Percentiles rank a stretch among this genome's conserved stretches.
phyloP scores from a whole-genome alignment of 2,888 invertebrate genomes.

The Erebia ligea region DNA sequence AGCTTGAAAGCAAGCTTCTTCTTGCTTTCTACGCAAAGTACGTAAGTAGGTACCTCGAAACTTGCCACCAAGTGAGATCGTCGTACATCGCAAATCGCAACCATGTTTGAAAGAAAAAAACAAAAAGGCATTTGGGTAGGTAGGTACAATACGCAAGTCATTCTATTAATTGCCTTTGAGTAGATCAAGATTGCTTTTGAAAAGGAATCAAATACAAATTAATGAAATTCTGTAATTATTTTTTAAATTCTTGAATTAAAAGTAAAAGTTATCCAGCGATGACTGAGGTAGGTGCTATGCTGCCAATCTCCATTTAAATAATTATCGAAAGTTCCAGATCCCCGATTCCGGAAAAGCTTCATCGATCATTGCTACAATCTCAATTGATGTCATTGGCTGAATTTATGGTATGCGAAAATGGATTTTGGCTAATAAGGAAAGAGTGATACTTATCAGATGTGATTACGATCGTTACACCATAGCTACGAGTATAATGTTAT shows the following conservation, averaged over 20 bases:
- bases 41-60: neutral
- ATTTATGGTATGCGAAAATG: no score
- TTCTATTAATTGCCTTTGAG: constrained; percentile 9
- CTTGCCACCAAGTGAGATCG: neutral
- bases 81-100: neutral
- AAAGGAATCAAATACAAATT: constrained; percentile 17
- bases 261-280: constrained; percentile 17
- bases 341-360: no score
- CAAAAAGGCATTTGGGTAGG: constrained; percentile 3
- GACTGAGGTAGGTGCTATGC: constrained; percentile 9
- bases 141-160: constrained; percentile 17
- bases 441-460: no score
- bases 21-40: neutral
- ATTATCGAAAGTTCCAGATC: neutral
- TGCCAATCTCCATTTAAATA: constrained; percentile 1
- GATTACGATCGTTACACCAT: no score
- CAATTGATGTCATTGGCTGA: no score
- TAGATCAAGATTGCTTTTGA: constrained; percentile 6
- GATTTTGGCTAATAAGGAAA: no score
- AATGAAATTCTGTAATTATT: constrained; percentile 12
- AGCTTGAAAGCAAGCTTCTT: no score
- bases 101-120: neutral
- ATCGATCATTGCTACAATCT: no score
- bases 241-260: neutral
- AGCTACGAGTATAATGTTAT: no score